Conservation (phyloP, 2,797 vertebrate species). For the Scolopax bukidnonensis region DNA sequence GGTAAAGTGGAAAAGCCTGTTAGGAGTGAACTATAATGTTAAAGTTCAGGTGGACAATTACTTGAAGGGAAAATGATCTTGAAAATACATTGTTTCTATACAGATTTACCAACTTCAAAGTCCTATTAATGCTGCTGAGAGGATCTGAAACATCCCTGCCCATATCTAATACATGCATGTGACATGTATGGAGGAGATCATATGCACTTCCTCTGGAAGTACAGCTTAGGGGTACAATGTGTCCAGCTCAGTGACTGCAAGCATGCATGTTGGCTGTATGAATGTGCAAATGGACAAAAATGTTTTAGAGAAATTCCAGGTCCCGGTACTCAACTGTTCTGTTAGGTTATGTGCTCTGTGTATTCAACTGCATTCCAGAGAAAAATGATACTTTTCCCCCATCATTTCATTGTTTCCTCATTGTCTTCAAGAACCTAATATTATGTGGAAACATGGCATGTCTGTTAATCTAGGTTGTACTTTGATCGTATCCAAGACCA, state of each 20-base stretch:
- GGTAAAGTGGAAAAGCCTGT: background rate
- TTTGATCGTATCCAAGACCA: background rate
- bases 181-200: background rate
- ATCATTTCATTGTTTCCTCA: background rate
- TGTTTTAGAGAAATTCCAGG: background rate
- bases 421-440: background rate
- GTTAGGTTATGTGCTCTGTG: background rate
- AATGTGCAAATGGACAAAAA: background rate
- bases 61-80: background rate
- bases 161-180: background rate
- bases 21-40: background rate
- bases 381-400: rapidly evolving
- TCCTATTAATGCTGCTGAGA: background rate
- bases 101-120: background rate
- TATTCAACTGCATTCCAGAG: background rate
- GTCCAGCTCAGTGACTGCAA: background rate
- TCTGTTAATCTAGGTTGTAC: background rate
- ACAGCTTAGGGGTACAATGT: background rate
- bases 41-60: background rate
- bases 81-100: background rate
- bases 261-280: background rate
- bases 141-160: background rate
- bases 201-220: background rate
- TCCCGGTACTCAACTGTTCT: background rate
- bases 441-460: background rate